These are phyloP conservation scores for Ranitomeya variabilis DNA, from an alignment of 2,113 vertebrate genomes.

Conservation along the genomic window DNA sequence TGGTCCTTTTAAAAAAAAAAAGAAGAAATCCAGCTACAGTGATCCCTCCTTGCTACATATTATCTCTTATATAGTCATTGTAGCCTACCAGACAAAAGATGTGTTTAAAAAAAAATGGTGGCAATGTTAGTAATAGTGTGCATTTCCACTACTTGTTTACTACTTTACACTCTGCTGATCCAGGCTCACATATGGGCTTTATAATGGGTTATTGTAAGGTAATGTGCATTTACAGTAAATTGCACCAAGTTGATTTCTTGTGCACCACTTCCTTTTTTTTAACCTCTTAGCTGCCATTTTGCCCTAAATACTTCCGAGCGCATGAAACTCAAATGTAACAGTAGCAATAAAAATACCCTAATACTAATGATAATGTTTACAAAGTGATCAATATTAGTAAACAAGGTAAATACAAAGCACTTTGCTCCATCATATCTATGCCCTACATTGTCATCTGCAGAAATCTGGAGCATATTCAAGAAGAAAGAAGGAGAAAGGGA, in stretches of 20 bases:
- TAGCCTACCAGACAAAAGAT: background rate
- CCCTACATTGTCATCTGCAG: background rate
- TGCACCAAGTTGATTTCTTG: background rate
- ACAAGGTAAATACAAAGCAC: background rate
- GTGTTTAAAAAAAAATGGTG: background rate
- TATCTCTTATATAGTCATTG: background rate
- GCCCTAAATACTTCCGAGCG: background rate
- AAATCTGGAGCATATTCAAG: constrained; percentile 6
- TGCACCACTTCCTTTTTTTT: background rate
- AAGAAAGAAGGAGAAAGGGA: background rate
- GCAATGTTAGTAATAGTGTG: background rate
- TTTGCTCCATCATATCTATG: too few relatives aligned
- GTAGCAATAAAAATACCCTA: background rate
- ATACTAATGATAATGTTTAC: background rate
- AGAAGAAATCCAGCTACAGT: too few relatives aligned
- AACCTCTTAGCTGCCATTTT: background rate
- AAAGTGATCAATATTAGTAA: background rate
- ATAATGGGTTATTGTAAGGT: background rate
- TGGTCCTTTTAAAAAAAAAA: too few relatives aligned
- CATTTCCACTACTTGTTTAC: too few relatives aligned
- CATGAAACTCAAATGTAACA: background rate
- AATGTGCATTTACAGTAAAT: background rate
- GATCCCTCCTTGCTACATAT: too few relatives aligned
- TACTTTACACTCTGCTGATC: background rate
- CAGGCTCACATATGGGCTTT: background rate